Percentiles rank a stretch among this genome's conserved stretches.
Evolutionary conservation across 1,140 invertebrate species (phyloP).

Genomic region (Diprion similis): DNA sequence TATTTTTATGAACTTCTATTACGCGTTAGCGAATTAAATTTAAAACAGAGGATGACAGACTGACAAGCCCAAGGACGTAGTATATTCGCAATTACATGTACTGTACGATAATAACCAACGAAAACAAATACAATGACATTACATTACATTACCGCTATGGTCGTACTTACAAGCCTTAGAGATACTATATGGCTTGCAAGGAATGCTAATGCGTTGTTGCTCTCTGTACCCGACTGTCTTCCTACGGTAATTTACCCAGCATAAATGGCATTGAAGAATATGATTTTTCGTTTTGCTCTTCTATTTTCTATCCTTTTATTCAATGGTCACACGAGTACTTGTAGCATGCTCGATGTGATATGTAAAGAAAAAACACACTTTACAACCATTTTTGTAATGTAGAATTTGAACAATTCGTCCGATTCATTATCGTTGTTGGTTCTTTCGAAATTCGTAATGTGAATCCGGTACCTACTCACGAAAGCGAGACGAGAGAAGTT

Average conservation of each 20-base stretch:
- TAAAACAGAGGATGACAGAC: not conserved
- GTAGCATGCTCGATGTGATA: too few relatives aligned
- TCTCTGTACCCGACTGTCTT: not conserved
- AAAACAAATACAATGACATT: not conserved
- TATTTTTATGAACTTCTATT: not conserved
- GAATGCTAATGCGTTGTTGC: not conserved
- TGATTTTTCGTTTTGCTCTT: not conserved
- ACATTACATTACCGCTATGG: not conserved
- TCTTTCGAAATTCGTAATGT: too few relatives aligned
- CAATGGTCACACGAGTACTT: not conserved
- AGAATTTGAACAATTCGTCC: too few relatives aligned
- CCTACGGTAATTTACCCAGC: not conserved
- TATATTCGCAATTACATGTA: not conserved
- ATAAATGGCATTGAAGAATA: not conserved
- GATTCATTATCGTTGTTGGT: too few relatives aligned
- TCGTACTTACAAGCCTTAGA: not conserved
- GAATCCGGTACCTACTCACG: not conserved
- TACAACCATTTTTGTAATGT: too few relatives aligned
- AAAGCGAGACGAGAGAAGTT: not conserved
- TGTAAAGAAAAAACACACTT: too few relatives aligned
- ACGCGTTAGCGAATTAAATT: not conserved
- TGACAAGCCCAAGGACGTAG: not conserved
- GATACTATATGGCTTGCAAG: not conserved
- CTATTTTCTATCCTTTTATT: not conserved
- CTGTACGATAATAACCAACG: not conserved